A percentile compares a stretch with the other conserved stretches of the same genome.
Evolutionary conservation across 2,797 vertebrate species (phyloP).

Genomic region (Austrolebias charrua): DNA sequence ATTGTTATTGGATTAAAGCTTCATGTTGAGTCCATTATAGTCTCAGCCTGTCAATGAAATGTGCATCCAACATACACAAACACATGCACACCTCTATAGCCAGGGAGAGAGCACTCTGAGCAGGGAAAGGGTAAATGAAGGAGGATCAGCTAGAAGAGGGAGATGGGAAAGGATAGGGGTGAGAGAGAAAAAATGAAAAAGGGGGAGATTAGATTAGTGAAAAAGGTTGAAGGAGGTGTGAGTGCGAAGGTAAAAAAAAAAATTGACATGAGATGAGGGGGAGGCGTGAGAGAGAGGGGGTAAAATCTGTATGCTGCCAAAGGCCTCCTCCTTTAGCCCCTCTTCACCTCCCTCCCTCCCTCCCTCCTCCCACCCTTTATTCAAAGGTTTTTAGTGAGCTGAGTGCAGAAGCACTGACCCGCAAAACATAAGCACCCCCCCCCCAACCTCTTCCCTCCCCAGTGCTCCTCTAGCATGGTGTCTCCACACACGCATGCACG

Average conservation of each 20-base stretch:
- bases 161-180: conserved; percentile 26
- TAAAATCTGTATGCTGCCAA: conserved; percentile 63
- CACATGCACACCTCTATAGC: conserved; percentile 65
- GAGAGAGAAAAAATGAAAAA: conserved; percentile 49
- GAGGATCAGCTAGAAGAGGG: conserved; percentile 51
- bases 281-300: conserved; percentile 2
- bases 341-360: conserved; percentile 21
- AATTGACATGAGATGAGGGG: conserved; percentile 62
- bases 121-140: conserved; percentile 72
- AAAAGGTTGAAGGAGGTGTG: conserved; percentile 60
- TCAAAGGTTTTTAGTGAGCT: conserved; percentile 81
- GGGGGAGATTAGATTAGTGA: conserved; percentile 63
- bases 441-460: conserved; percentile 28
- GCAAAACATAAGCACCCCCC: conserved; percentile 83
- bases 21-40: conserved; percentile 80
- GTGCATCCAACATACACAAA: conserved; percentile 77
- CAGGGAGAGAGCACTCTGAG: conserved; percentile 38
- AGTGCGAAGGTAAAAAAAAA: conserved; percentile 64
- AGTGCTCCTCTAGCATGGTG: conserved; percentile 49
- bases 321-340: conserved; percentile 52
- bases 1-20: too few species aligned
- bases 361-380: too few species aligned
- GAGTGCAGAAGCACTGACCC: conserved; percentile 83
- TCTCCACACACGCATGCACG: conserved; percentile 23
- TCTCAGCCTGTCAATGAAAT: conserved; percentile 79